A percentile compares a stretch with the other conserved stretches of the same genome.
Conservation (phyloP, 2,113 vertebrate species). For the Carettochelys insculpta region DNA sequence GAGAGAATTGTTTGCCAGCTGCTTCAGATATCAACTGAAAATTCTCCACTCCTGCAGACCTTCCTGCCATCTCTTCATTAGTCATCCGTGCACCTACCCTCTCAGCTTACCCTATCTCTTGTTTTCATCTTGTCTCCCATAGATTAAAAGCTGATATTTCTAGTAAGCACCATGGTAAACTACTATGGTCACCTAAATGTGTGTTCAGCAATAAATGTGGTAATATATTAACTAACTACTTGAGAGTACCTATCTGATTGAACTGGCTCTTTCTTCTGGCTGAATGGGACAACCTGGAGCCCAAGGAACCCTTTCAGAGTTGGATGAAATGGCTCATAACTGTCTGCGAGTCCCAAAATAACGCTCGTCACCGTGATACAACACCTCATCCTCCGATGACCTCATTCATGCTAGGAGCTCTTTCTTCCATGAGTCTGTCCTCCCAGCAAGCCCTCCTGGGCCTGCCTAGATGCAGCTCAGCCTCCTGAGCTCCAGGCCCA, state of each 20-base stretch:
- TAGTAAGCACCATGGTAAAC: not conserved
- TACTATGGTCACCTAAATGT: rapidly evolving
- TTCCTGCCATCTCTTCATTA: not conserved
- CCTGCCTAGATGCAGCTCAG: not conserved
- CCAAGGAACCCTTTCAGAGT: not conserved
- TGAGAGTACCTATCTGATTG: not conserved
- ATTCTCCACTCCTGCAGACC: not conserved
- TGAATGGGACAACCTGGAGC: rapidly evolving
- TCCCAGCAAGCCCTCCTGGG: not conserved
- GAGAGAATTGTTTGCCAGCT: not conserved
- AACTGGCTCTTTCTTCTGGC: not conserved
- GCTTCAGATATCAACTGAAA: not conserved
- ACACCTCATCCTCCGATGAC: not conserved
- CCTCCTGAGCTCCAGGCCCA: not conserved
- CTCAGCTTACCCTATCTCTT: not conserved
- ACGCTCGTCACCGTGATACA: not conserved
- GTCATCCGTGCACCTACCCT: not conserved
- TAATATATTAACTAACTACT: not conserved
- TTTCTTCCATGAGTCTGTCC: not conserved
- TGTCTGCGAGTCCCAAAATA: too few species aligned
- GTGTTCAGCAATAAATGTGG: rapidly evolving
- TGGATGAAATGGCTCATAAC: not conserved
- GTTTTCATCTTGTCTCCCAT: not conserved
- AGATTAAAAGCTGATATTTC: not conserved
- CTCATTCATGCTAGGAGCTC: not conserved